Conservation (phyloP, 92 coral and sea anemone genomes). For the Epizoanthus ramosus region DNA sequence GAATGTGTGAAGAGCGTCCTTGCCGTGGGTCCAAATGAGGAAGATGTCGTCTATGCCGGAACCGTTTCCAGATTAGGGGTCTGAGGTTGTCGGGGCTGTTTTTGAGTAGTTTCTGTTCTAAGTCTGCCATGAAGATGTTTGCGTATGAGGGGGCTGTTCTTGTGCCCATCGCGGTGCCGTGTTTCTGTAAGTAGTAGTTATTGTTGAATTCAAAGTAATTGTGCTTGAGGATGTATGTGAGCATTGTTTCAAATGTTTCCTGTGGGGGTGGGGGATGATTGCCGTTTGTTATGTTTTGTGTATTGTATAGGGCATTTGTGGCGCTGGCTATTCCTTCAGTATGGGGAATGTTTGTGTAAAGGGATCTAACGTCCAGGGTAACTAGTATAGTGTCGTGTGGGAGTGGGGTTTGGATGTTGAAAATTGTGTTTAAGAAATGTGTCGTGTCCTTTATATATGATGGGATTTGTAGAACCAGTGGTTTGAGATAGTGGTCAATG, state of each 20-base stretch:
- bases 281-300: background rate
- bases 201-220: constrained; percentile 49
- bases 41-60: constrained; percentile 1
- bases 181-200: constrained; percentile 40
- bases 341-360: constrained; percentile 56
- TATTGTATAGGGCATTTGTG: constrained; percentile 20
- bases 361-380: constrained; percentile 55
- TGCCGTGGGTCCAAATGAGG: background rate
- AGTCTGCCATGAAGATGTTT: constrained; percentile 29
- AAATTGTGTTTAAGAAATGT: too few species aligned
- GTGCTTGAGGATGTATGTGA: constrained; percentile 38
- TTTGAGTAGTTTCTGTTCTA: constrained; percentile 23
- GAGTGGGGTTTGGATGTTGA: constrained; percentile 35
- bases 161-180: constrained; percentile 57
- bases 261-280: constrained; percentile 1
- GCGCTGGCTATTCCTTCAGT: constrained; percentile 43
- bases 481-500: too few species aligned
- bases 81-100: background rate
- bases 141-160: constrained; percentile 57
- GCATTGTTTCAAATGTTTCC: constrained; percentile 1
- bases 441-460: too few species aligned
- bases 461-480: too few species aligned
- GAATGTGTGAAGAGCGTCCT: background rate
- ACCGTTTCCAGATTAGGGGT: background rate
- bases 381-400: constrained; percentile 36